A percentile compares a stretch with the other conserved stretches of the same genome.
Evolutionary conservation across 2,797 vertebrate genomes (phyloP).

Genomic region (Notoglanidium macrostoma): DNA sequence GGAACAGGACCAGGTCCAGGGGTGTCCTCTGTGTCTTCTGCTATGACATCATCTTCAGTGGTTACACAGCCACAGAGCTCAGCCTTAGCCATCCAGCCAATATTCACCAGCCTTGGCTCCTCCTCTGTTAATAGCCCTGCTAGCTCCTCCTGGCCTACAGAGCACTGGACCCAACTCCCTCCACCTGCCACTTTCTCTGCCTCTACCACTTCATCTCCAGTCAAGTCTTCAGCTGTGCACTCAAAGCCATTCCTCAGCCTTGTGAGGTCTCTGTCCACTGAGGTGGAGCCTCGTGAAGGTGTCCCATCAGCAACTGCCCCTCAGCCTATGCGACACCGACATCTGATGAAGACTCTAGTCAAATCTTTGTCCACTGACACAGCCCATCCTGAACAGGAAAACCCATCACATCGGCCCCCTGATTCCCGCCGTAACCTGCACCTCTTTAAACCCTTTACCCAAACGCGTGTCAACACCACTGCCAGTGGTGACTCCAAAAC

Average conservation of each 20-base stretch:
- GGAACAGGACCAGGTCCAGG: neutral
- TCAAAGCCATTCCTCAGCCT: conserved; percentile 87
- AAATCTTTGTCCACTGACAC: conserved; percentile 96
- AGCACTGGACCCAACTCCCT: conserved; percentile 62
- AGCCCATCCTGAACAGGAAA: conserved; percentile 75
- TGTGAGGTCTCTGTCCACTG: conserved; percentile 88
- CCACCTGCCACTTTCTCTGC: conserved; percentile 44
- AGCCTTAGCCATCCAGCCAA: conserved; percentile 55
- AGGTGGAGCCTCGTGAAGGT: conserved; percentile 84
- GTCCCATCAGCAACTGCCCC: conserved; percentile 61
- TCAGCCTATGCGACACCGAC: conserved; percentile 77
- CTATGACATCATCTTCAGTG: conserved; percentile 49
- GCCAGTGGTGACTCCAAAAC: conserved; percentile 88
- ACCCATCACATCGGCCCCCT: conserved; percentile 73
- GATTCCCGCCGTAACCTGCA: conserved; percentile 93
- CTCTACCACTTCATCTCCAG: conserved; percentile 74
- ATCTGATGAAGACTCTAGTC: conserved; percentile 92
- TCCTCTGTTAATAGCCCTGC: conserved; percentile 64
- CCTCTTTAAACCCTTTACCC: conserved; percentile 95
- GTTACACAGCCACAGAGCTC: conserved; percentile 61
- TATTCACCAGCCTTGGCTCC: conserved; percentile 63
- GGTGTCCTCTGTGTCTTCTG: neutral
- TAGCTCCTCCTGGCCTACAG: conserved; percentile 81
- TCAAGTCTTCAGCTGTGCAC: conserved; percentile 79
- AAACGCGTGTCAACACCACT: conserved; percentile 78